phyloP scores from a whole-genome alignment of 2,797 vertebrate genomes.

The Centropyge bicolor region DNA sequence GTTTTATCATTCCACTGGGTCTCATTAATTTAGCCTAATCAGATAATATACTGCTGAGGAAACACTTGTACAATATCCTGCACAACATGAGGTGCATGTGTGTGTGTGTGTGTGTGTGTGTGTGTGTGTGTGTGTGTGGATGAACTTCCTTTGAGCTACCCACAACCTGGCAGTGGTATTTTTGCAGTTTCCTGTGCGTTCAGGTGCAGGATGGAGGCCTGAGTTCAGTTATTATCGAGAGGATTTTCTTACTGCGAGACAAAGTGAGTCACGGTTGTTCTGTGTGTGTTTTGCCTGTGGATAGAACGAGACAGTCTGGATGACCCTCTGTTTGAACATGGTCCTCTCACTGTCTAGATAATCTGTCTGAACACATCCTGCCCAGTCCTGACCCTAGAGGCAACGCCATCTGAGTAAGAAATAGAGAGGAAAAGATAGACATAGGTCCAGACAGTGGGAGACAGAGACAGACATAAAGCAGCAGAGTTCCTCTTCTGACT shows the following conservation, averaged over 20 bases:
- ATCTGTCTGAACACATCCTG: slow-evolving; percentile 67
- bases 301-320: slow-evolving; percentile 58
- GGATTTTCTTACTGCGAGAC: slow-evolving; percentile 45
- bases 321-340: slow-evolving; percentile 62
- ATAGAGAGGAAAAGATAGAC: slow-evolving; percentile 30
- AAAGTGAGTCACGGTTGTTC: slow-evolving; percentile 49
- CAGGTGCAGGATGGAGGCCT: slow-evolving; percentile 36
- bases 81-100: slow-evolving; percentile 33
- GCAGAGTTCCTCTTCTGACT: slow-evolving; percentile 15
- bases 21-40: slow-evolving; percentile 81
- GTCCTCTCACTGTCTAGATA: slow-evolving; percentile 57
- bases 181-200: slow-evolving; percentile 56
- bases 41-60: slow-evolving; percentile 76
- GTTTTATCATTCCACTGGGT: slow-evolving; percentile 69
- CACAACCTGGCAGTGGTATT: slow-evolving; percentile 21
- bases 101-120: slow-evolving; percentile 21
- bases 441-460: slow-evolving; percentile 37
- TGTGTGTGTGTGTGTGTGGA: slow-evolving; percentile 19
- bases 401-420: slow-evolving; percentile 28
- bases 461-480: slow-evolving; percentile 31
- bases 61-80: slow-evolving; percentile 71
- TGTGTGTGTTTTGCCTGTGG: slow-evolving; percentile 54
- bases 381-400: slow-evolving; percentile 51
- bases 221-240: slow-evolving; percentile 43
- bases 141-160: slow-evolving; percentile 45